Percentiles rank a stretch among this genome's conserved stretches.
Conservation (phyloP, 2,113 vertebrate species). For the Cochlearius cochlearius region DNA sequence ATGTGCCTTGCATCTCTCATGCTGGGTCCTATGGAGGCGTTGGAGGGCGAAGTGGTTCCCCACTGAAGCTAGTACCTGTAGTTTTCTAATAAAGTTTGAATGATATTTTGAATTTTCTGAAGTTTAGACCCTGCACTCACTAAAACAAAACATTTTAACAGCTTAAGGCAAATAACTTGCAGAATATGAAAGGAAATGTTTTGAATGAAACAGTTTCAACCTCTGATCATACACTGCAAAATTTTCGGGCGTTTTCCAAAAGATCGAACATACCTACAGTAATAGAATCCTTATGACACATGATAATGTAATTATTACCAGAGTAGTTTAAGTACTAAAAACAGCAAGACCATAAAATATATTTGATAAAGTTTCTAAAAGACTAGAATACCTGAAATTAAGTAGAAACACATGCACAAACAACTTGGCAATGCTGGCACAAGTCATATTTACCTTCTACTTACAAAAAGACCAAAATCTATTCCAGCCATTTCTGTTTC, state of each 20-base stretch:
- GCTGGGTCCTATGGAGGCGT: not conserved
- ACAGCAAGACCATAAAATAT: not conserved
- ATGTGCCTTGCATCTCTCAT: not conserved
- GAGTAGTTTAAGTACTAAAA: not conserved
- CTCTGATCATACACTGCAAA: not conserved
- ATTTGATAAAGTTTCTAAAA: not conserved
- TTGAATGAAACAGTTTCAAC: not conserved
- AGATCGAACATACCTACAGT: not conserved
- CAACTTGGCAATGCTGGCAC: not conserved
- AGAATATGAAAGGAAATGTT: not conserved
- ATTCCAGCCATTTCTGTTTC: not conserved
- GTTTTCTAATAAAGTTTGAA: not conserved
- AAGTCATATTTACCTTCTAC: not conserved
- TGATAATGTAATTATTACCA: not conserved
- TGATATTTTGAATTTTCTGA: not conserved
- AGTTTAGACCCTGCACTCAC: not conserved
- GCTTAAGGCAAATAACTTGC: not conserved
- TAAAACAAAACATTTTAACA: not conserved
- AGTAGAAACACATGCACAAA: not conserved
- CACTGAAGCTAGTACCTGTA: not conserved
- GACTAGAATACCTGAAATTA: not conserved
- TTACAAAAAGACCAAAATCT: not conserved
- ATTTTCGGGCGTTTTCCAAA: not conserved
- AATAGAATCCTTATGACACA: not conserved
- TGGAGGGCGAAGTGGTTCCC: not conserved